Evolutionary conservation across 2,888 invertebrate genomes (phyloP).

Genomic region (Tubulanus polymorphus): DNA sequence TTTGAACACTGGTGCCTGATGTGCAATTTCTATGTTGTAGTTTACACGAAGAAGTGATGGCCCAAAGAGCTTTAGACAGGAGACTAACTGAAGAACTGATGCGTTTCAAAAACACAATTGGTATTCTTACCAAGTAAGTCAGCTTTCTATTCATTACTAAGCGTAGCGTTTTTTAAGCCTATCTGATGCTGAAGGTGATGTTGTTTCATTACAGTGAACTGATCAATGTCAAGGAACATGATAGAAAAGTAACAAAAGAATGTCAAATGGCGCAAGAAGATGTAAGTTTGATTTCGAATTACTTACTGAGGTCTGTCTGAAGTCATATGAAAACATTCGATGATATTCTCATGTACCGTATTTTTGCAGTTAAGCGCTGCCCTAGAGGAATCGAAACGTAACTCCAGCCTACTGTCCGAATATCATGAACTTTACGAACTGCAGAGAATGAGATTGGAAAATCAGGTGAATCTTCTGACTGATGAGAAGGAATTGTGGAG

Average conservation of each 20-base stretch:
- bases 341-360: conserved; percentile 5
- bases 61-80: conserved; percentile 51
- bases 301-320: background rate
- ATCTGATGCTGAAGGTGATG: too few species aligned
- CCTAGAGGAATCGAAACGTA: conserved; percentile 49
- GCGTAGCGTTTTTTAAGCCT: too few species aligned
- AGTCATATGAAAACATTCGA: background rate
- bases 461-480: conserved; percentile 39
- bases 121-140: conserved; percentile 43
- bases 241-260: conserved; percentile 43
- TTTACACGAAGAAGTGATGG: conserved; percentile 53
- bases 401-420: conserved; percentile 48
- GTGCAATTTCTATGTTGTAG: conserved; percentile 23
- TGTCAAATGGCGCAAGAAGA: conserved; percentile 48
- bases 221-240: conserved; percentile 50
- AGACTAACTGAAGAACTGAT: conserved; percentile 52
- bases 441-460: conserved; percentile 48
- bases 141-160: too few species aligned
- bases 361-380: conserved; percentile 44
- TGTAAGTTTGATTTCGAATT: conserved; percentile 29
- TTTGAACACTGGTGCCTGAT: background rate
- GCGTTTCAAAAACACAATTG: conserved; percentile 51
- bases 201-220: conserved; percentile 46
- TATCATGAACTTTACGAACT: conserved; percentile 53
- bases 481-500: conserved; percentile 52